phyloP scores from a whole-genome alignment of 2,113 vertebrate genomes.

The Pterocles orientalis region DNA sequence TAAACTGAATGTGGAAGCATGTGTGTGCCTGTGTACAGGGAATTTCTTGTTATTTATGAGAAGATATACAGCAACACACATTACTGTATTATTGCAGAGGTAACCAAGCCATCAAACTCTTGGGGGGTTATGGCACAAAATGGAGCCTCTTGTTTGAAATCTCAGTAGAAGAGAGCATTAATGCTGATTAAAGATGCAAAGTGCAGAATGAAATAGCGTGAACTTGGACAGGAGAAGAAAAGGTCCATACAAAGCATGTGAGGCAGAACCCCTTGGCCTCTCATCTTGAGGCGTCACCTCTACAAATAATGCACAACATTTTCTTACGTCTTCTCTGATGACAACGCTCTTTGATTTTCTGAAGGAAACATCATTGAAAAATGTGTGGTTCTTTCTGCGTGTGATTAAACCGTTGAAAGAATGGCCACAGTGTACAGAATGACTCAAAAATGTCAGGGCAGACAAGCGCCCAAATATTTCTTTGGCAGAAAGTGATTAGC shows the following conservation, averaged over 20 bases:
- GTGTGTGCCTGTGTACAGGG: neutral
- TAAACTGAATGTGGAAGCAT: neutral
- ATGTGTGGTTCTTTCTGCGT: neutral
- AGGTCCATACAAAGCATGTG: neutral
- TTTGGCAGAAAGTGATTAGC: constrained; percentile 68
- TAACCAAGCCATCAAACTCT: neutral
- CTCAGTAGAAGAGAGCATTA: neutral
- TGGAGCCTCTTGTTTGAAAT: neutral
- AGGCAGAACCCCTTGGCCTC: neutral
- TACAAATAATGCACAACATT: neutral
- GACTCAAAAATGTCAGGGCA: constrained; percentile 38
- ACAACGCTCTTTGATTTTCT: constrained; percentile 34
- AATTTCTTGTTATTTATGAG: neutral
- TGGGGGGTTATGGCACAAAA: neutral
- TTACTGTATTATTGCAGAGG: neutral
- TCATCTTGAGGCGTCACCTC: neutral
- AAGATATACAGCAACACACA: neutral
- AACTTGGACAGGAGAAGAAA: neutral
- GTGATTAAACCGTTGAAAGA: constrained; percentile 44
- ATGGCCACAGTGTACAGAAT: neutral
- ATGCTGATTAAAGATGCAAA: neutral
- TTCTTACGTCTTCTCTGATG: neutral
- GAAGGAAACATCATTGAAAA: constrained; percentile 13
- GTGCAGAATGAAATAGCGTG: neutral
- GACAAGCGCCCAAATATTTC: constrained; percentile 45